These are phyloP conservation scores for Chondrosia reniformis DNA, from an alignment of 37 sponge, comb jelly and placozoan genomes.

Conservation along the genomic window DNA sequence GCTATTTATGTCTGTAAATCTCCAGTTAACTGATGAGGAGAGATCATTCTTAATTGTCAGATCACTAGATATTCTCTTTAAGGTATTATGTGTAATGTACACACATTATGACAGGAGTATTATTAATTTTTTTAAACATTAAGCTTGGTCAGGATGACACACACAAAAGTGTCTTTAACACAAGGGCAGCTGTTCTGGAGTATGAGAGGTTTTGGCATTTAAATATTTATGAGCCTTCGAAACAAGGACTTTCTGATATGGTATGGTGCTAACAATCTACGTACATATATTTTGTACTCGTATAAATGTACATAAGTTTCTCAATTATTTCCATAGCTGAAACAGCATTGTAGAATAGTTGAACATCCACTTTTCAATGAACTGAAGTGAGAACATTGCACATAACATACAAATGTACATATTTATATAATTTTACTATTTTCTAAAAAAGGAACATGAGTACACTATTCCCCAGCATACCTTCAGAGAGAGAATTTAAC, in stretches of 20 bases:
- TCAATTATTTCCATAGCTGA: no score
- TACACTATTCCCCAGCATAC: slow-evolving; percentile 47
- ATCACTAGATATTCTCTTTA: slow-evolving; percentile 32
- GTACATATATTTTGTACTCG: no score
- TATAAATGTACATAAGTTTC: no score
- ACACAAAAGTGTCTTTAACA: slow-evolving; percentile 5
- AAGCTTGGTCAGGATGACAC: no score
- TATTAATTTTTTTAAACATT: no score
- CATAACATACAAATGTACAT: no score
- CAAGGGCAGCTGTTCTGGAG: slow-evolving; percentile 10
- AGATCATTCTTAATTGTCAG: slow-evolving; percentile 55
- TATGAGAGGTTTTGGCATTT: slow-evolving; percentile 78
- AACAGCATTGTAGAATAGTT: no score
- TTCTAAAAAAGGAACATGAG: slow-evolving; percentile 42
- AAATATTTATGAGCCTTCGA: slow-evolving; percentile 44
- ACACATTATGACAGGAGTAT: no score
- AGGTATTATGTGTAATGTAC: no score
- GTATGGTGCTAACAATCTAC: no score
- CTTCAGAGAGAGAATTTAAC: slow-evolving; percentile 56
- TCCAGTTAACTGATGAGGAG: slow-evolving; percentile 77
- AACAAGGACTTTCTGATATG: slow-evolving; percentile 28
- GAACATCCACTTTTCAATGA: neutral
- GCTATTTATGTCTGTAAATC: slow-evolving; percentile 67
- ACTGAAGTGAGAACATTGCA: slow-evolving; percentile 23
- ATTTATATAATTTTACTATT: no score